These are phyloP conservation scores for Nansenia antarctica DNA, from an alignment of 2,113 vertebrate genomes.

Conservation along the genomic window DNA sequence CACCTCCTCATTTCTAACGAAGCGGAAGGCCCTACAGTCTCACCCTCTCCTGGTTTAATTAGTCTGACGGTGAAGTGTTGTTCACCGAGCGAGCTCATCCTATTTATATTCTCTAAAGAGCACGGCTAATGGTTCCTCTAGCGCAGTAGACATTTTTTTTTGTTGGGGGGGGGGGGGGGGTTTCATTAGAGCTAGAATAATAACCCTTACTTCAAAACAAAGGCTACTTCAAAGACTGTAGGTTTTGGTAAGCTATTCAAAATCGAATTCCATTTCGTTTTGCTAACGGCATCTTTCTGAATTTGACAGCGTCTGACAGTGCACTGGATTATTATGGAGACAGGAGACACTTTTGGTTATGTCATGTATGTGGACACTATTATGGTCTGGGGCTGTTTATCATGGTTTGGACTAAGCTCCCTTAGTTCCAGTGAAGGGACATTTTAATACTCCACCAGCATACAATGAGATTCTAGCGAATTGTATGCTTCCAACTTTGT, in stretches of 20 bases:
- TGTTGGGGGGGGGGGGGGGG: no score
- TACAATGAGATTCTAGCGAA: no score
- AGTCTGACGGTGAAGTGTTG: conserved; percentile 66
- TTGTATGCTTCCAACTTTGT: no score
- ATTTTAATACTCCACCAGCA: no score
- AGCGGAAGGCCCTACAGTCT: neutral
- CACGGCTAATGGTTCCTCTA: conserved; percentile 55
- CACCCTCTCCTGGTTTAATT: conserved; percentile 66
- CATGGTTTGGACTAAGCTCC: no score
- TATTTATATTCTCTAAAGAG: conserved; percentile 68
- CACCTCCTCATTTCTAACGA: conserved; percentile 58
- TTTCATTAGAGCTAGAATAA: conserved; percentile 59
- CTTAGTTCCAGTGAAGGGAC: no score
- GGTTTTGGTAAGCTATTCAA: neutral
- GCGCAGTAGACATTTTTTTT: conserved; percentile 51
- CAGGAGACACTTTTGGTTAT: no score
- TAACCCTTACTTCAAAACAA: conserved; percentile 32
- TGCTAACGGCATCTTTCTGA: neutral
- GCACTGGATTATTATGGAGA: no score
- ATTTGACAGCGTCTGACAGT: neutral
- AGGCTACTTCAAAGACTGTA: neutral
- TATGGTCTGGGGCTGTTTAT: no score
- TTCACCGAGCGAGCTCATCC: conserved; percentile 22
- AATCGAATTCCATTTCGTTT: neutral
- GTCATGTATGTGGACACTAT: no score